Percentiles rank a stretch among this genome's conserved stretches.
Evolutionary conservation across 64 coral and sea anemone species (phyloP).

Genomic region (Actinia equina): DNA sequence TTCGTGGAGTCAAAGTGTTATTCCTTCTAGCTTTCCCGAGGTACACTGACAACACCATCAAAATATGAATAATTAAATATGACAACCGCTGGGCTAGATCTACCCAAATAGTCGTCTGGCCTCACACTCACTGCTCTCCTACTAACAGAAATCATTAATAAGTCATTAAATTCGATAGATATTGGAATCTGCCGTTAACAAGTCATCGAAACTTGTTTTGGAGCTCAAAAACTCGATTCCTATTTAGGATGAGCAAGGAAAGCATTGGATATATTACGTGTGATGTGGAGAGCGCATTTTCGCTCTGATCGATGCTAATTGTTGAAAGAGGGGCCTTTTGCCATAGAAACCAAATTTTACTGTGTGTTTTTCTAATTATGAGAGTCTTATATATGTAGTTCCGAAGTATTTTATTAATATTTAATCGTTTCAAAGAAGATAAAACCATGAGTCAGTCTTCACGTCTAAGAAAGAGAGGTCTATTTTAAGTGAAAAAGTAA

Average conservation of each 20-base stretch:
- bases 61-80: background rate
- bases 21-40: background rate
- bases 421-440: background rate
- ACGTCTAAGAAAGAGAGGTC: background rate
- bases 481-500: no score
- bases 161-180: background rate
- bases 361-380: background rate
- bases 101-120: background rate
- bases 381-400: background rate
- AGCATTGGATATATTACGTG: no score
- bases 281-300: no score
- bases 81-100: background rate
- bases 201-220: background rate
- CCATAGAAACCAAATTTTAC: background rate
- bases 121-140: background rate
- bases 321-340: background rate
- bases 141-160: background rate
- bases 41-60: background rate
- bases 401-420: background rate
- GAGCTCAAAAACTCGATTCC: background rate
- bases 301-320: background rate
- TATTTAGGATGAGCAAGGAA: no score
- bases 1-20: background rate
- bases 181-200: background rate
- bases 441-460: background rate